Evolutionary conservation across 1,140 invertebrate genomes (phyloP).

Genomic region (Agraylea sexmaculata): DNA sequence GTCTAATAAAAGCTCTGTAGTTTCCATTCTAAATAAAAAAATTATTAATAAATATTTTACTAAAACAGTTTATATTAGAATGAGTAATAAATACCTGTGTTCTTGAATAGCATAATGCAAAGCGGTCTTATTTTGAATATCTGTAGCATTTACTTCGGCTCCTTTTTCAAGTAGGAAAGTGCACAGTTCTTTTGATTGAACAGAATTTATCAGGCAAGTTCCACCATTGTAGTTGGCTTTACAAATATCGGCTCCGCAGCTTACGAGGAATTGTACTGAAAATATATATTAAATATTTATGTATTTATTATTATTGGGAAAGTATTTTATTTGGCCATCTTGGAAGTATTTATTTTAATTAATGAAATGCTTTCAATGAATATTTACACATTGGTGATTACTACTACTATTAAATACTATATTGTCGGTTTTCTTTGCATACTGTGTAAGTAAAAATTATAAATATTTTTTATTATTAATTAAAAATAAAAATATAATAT

Average conservation of each 20-base stretch:
- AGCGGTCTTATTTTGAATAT: constrained; percentile 85
- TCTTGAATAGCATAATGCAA: constrained; percentile 91
- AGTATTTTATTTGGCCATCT: too few species aligned
- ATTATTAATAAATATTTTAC: constrained; percentile 8
- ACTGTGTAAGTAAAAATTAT: too few species aligned
- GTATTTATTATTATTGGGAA: too few species aligned
- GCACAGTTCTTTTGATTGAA: constrained; percentile 74
- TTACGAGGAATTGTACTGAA: constrained; percentile 62
- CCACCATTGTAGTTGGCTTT: constrained; percentile 85
- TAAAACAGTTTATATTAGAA: background rate
- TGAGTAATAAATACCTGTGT: constrained; percentile 41
- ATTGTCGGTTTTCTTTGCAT: too few species aligned
- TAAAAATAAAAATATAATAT: too few species aligned
- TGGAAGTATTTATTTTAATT: too few species aligned
- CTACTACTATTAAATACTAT: too few species aligned
- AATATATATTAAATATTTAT: too few species aligned
- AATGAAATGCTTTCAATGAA: too few species aligned
- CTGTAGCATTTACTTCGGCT: constrained; percentile 73
- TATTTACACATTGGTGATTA: too few species aligned
- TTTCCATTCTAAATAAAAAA: constrained; percentile 51
- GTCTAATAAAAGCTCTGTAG: constrained; percentile 67
- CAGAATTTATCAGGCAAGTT: constrained; percentile 87
- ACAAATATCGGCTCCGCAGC: constrained; percentile 75
- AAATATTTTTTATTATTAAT: too few species aligned
- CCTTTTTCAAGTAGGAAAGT: constrained; percentile 65